Conservation (phyloP, 2,113 vertebrate species). For the Typhlomys cinereus region DNA sequence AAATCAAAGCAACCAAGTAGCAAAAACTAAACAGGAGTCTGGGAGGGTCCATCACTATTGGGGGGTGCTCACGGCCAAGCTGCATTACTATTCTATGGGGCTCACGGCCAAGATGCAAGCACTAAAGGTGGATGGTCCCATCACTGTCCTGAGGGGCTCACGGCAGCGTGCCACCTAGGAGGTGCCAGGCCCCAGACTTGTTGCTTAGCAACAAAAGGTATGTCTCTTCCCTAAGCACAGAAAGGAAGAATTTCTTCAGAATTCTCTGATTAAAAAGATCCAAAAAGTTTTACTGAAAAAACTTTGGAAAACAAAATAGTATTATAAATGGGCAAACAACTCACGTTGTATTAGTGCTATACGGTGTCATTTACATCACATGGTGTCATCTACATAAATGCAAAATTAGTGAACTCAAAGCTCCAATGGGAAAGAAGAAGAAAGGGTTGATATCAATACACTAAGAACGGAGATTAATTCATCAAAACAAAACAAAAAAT, state of each 20-base stretch:
- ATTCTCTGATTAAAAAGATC: not conserved
- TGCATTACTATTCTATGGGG: too few relatives aligned
- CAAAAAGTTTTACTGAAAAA: not conserved
- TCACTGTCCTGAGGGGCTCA: too few relatives aligned
- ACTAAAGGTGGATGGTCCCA: too few relatives aligned
- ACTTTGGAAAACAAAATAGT: not conserved
- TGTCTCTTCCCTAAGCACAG: not conserved
- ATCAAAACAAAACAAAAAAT: not conserved
- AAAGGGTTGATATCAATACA: not conserved
- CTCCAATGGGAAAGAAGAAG: not conserved
- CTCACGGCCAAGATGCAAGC: too few relatives aligned
- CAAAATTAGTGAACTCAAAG: not conserved
- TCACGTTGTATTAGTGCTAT: not conserved
- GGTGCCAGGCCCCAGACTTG: not conserved
- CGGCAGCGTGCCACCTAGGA: not conserved
- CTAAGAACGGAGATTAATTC: not conserved
- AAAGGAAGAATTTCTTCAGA: not conserved
- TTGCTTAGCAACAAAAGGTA: not conserved
- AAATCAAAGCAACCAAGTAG: constrained; percentile 33
- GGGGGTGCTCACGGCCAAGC: too few relatives aligned
- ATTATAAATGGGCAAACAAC: not conserved
- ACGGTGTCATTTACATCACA: not conserved
- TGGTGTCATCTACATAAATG: not conserved
- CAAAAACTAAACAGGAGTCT: not conserved
- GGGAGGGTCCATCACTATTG: too few relatives aligned